Conservation (phyloP, 2,113 vertebrate species). For the Pseudopodoces humilis region DNA sequence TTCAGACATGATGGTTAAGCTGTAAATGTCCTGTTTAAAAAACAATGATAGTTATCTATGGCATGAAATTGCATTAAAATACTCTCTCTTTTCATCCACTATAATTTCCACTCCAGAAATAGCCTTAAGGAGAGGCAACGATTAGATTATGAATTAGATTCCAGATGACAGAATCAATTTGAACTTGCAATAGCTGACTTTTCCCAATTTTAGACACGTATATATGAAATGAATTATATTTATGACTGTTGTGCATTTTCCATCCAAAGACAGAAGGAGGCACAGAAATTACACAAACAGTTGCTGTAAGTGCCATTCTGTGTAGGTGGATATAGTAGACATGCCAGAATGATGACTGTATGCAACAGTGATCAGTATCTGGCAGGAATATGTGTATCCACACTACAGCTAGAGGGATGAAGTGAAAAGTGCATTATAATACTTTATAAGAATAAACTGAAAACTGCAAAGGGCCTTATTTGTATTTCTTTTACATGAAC, state of each 20-base stretch:
- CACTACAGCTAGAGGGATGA: neutral
- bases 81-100: conserved; percentile 49
- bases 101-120: conserved; percentile 50
- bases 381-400: neutral
- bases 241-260: conserved; percentile 38
- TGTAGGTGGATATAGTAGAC: neutral
- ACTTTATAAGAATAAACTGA: neutral
- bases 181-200: conserved; percentile 28
- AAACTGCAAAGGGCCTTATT: neutral
- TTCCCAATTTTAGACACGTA: conserved; percentile 5
- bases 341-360: neutral
- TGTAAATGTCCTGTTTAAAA: conserved; percentile 49
- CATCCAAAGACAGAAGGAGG: conserved; percentile 26
- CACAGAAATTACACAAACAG: conserved; percentile 38
- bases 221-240: conserved; percentile 34
- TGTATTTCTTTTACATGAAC: neutral
- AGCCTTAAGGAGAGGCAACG: conserved; percentile 22
- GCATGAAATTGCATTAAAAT: conserved; percentile 52
- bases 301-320: neutral
- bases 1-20: neutral
- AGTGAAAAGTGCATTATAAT: neutral
- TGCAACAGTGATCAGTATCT: neutral
- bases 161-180: conserved; percentile 46
- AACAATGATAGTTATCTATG: conserved; percentile 42
- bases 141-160: conserved; percentile 56